A percentile compares a stretch with the other conserved stretches of the same genome.
These are phyloP conservation scores for Pelvicachromis taeniatus DNA, from an alignment of 2,113 vertebrate genomes.

Conservation along the genomic window DNA sequence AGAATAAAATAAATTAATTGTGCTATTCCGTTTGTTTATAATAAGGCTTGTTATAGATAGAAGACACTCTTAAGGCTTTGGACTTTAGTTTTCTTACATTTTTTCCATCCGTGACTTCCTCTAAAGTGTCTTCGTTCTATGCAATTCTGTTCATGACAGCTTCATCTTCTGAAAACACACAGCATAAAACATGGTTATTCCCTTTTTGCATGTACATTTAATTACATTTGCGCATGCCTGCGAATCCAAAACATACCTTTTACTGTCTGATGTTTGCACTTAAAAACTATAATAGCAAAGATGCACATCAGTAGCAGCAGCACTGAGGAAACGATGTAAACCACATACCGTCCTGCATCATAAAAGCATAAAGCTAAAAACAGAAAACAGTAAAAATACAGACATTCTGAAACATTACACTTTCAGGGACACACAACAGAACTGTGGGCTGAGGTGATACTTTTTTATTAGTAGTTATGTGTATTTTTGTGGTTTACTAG, in stretches of 20 bases:
- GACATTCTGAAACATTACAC: background rate
- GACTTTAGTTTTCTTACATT: background rate
- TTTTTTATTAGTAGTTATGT: too few species aligned
- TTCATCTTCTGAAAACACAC: background rate
- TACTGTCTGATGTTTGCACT: background rate
- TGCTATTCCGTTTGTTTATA: background rate
- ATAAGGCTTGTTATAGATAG: background rate
- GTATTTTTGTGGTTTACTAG: background rate
- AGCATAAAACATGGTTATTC: background rate
- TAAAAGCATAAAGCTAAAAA: background rate
- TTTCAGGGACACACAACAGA: background rate
- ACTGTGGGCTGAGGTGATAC: background rate
- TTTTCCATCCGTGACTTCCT: background rate
- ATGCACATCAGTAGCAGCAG: background rate
- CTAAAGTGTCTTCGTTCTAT: background rate
- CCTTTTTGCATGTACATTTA: background rate
- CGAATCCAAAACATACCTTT: background rate
- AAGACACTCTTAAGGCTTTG: background rate
- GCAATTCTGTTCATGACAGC: background rate
- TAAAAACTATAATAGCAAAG: background rate
- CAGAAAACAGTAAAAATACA: fast-evolving
- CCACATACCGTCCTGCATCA: background rate
- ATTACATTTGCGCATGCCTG: background rate
- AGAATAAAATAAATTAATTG: background rate
- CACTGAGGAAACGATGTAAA: background rate